phyloP scores from a whole-genome alignment of 2,797 vertebrate genomes.

The Manis crassicaudata region DNA sequence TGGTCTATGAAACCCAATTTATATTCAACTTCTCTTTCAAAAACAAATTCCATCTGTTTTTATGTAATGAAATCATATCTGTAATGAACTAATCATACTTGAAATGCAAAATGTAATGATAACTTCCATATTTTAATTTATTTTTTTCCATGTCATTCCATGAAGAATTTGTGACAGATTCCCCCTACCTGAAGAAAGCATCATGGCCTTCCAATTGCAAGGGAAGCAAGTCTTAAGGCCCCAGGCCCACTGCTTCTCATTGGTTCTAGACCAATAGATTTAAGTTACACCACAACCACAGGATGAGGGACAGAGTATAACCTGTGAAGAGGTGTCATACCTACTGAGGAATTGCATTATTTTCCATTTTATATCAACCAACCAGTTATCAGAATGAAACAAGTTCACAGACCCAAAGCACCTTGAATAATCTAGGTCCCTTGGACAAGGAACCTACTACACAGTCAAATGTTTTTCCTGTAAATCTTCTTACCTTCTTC shows the following conservation, averaged over 20 bases:
- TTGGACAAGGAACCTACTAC: neutral
- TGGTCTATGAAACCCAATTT: conserved; percentile 48
- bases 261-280: neutral
- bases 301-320: neutral
- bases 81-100: conserved; percentile 45
- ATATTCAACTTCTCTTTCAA: conserved; percentile 26
- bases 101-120: conserved; percentile 62
- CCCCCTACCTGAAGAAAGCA: neutral
- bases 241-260: neutral
- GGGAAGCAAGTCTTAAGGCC: too few relatives aligned
- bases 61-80: conserved; percentile 46
- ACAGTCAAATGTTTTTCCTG: neutral
- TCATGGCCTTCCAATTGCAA: neutral
- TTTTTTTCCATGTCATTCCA: conserved; percentile 26
- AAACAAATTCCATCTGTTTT: conserved; percentile 48
- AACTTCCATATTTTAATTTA: conserved; percentile 54
- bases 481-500: neutral
- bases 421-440: neutral
- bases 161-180: conserved; percentile 36
- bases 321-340: neutral
- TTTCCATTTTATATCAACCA: neutral
- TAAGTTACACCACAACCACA: neutral
- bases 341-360: neutral
- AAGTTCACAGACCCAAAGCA: neutral
- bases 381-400: neutral